Evolutionary conservation across 2,888 invertebrate genomes (phyloP).

Genomic region (Sphaerophoria taeniata): DNA sequence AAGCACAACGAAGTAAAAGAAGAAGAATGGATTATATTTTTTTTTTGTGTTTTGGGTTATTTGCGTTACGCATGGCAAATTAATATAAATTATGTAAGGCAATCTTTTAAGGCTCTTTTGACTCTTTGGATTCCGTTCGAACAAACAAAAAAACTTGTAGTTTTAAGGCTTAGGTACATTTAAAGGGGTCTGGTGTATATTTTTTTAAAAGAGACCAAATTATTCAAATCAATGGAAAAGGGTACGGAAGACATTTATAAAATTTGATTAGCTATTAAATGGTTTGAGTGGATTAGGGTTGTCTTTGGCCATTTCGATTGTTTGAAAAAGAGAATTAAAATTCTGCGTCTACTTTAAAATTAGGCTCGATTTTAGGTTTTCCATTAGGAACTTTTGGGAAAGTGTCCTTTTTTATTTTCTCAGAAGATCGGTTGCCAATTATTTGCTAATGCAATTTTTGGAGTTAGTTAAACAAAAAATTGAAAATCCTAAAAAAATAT

Average conservation of each 20-base stretch:
- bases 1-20: not conserved
- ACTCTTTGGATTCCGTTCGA: not conserved
- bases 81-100: conserved; percentile 62
- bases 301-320: not conserved
- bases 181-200: not conserved
- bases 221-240: conserved; percentile 4
- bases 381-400: too few relatives aligned
- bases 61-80: conserved; percentile 52
- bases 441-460: too few relatives aligned
- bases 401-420: too few relatives aligned
- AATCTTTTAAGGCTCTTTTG: conserved; percentile 47
- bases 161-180: not conserved
- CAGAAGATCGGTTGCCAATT: too few relatives aligned
- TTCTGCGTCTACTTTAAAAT: too few relatives aligned
- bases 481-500: too few relatives aligned
- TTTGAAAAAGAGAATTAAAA: too few relatives aligned
- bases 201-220: not conserved
- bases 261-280: conserved; percentile 15
- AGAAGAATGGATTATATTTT: conserved; percentile 5
- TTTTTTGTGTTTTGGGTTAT: conserved; percentile 36
- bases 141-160: not conserved
- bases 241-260: conserved; percentile 7
- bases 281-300: not conserved
- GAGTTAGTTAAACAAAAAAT: too few relatives aligned
- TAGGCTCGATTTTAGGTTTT: too few relatives aligned